phyloP scores from a whole-genome alignment of 2,888 invertebrate genomes.

The Xylota sylvarum region DNA sequence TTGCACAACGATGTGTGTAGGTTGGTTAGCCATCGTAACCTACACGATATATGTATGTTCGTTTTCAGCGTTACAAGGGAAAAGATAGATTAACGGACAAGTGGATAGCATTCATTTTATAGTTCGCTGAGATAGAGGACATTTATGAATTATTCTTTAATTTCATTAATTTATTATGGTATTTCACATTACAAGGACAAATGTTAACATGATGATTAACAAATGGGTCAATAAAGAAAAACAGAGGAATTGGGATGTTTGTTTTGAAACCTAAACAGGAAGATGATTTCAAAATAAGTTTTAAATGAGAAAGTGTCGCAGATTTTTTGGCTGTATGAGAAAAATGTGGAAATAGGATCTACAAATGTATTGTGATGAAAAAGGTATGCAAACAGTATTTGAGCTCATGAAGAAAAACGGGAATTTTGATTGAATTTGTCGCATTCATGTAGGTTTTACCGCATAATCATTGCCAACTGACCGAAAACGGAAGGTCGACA shows the following conservation, averaged over 20 bases:
- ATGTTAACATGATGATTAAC: neutral
- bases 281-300: neutral
- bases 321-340: too few relatives aligned
- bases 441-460: too few relatives aligned
- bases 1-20: conserved; percentile 23
- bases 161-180: conserved; percentile 16
- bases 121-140: neutral
- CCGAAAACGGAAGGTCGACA: too few relatives aligned
- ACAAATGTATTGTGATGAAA: too few relatives aligned
- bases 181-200: neutral
- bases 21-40: neutral
- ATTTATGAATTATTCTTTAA: conserved; percentile 17
- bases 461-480: too few relatives aligned
- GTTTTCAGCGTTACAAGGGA: conserved; percentile 9
- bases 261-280: neutral
- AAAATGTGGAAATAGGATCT: too few relatives aligned
- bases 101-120: conserved; percentile 2
- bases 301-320: neutral
- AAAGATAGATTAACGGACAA: conserved; percentile 18
- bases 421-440: too few relatives aligned
- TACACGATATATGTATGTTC: neutral
- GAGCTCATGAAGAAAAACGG: too few relatives aligned
- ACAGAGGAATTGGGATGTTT: neutral
- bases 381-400: too few relatives aligned
- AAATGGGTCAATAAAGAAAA: neutral